phyloP scores from a whole-genome alignment of 2,797 vertebrate genomes.

The Euthynnus affinis region DNA sequence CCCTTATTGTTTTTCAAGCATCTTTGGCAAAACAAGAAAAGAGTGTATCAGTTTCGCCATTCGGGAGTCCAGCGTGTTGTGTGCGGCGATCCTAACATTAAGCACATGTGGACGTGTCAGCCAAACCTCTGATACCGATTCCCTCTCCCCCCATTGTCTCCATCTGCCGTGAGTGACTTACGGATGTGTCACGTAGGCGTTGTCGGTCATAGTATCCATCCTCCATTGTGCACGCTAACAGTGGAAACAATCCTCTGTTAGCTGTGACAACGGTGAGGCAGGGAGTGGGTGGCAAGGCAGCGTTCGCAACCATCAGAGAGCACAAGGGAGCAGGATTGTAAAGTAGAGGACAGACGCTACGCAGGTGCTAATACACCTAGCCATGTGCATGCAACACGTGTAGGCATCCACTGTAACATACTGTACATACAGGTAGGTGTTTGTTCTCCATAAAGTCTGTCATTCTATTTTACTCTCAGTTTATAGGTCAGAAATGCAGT shows the following conservation, averaged over 20 bases:
- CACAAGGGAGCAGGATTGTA: constrained; percentile 31
- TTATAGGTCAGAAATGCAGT: background rate
- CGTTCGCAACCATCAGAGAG: constrained; percentile 47
- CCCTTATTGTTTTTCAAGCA: constrained; percentile 29
- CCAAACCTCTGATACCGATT: constrained; percentile 44
- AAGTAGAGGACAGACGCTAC: constrained; percentile 33
- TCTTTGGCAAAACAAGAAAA: constrained; percentile 27
- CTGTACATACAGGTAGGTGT: constrained; percentile 36
- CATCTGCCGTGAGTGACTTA: constrained; percentile 58
- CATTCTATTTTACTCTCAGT: constrained; percentile 9
- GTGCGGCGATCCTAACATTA: constrained; percentile 11
- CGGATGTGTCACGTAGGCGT: constrained; percentile 77
- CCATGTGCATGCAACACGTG: constrained; percentile 50
- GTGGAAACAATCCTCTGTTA: constrained; percentile 70
- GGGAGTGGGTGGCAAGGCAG: constrained; percentile 61
- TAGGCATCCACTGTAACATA: constrained; percentile 52
- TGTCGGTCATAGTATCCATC: constrained; percentile 71
- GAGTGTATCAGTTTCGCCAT: constrained; percentile 54
- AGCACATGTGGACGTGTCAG: constrained; percentile 40
- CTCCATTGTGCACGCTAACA: constrained; percentile 73
- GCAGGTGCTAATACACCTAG: constrained; percentile 55
- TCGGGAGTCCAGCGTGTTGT: constrained; percentile 7
- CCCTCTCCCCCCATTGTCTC: constrained; percentile 53
- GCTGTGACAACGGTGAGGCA: constrained; percentile 29
- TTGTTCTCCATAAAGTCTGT: constrained; percentile 14